Base-by-base conservation (phyloP, 2,888 invertebrate species). In the Octonoba sinensis region DNA sequence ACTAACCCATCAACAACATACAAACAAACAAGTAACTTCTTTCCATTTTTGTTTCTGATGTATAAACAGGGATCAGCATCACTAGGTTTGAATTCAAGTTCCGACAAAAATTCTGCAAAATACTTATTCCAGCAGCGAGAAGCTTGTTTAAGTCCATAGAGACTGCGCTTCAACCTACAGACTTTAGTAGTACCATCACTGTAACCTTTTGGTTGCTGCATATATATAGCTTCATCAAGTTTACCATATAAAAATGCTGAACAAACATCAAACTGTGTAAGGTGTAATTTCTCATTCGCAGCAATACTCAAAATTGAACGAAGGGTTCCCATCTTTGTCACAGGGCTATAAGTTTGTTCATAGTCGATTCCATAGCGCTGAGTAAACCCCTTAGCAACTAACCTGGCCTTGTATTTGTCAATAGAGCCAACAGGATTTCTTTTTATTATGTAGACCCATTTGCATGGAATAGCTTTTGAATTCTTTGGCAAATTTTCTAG, bases 131-230 rank as follows among this genome's bases (percentile, higher is more conserved):
- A 83, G 13, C 70, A 76, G 11, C 69, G 27, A 20, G 83, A 56
- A 22, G 84, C 71, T 67, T 84, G 83, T 47, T 67, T 66, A 12
- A 84, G 72, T 15, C 81, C 83, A 83, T 81, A 85, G 12, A 84
- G 22, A 15, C 49, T 60, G 27, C 56, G 18, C 36, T 69, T 60
- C 2, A 85, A 62, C 47, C 64, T 64, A 56, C 83, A 83, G 18
- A 79, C 74, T 24, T 60, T 60, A 18, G 60, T 69, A 13, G 64
- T 47, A 1, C 64, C 59, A 49, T 74, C 66, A 3, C 24, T 69
- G 27, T 66, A 84, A 4, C 76, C 76, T 54, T 71, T 18, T 36
- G 81, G 76, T 27, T 74, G 76, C 54, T 82, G 8, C 24, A 47
- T 49, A 27, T 59, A 60, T 3, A 71, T 71, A 0, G 57, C 36